phyloP scores from a whole-genome alignment of 1,140 invertebrate genomes.

The Drosophila cardini region DNA sequence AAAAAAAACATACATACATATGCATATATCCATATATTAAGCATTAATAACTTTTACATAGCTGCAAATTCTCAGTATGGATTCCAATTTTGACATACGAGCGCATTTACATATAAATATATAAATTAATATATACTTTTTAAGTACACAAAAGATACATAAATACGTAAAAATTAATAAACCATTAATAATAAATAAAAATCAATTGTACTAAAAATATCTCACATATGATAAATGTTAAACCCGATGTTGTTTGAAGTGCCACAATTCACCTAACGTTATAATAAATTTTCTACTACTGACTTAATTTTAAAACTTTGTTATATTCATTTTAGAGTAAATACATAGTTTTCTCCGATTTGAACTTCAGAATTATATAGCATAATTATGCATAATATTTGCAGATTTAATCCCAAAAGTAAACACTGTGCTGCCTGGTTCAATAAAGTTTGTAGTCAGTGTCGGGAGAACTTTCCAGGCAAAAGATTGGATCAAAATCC shows the following conservation, averaged over 20 bases:
- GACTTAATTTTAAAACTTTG: background rate
- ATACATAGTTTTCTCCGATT: background rate
- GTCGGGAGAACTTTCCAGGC: conserved; percentile 35
- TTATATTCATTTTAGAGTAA: too few relatives aligned
- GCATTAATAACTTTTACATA: conserved; percentile 15
- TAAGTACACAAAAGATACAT: conserved; percentile 36
- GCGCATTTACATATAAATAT: conserved; percentile 53
- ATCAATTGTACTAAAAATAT: conserved; percentile 36
- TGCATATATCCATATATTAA: conserved; percentile 34
- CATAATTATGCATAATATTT: conserved; percentile 19
- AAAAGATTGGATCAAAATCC: background rate
- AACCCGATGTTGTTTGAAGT: conserved; percentile 26
- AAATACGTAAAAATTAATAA: conserved; percentile 27
- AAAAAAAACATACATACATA: conserved; percentile 2
- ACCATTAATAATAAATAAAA: conserved; percentile 10
- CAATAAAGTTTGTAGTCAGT: conserved; percentile 45
- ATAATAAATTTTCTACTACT: conserved; percentile 11
- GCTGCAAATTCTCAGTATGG: conserved; percentile 46
- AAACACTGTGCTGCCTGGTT: conserved; percentile 32
- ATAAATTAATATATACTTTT: conserved; percentile 30
- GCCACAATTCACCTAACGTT: conserved; percentile 23
- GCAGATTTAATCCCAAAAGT: conserved; percentile 25
- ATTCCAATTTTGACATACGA: conserved; percentile 45
- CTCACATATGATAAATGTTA: conserved; percentile 24
- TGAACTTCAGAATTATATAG: conserved; percentile 8